Conservation (phyloP, 2,888 invertebrate species). For the Drosophila monieri region DNA sequence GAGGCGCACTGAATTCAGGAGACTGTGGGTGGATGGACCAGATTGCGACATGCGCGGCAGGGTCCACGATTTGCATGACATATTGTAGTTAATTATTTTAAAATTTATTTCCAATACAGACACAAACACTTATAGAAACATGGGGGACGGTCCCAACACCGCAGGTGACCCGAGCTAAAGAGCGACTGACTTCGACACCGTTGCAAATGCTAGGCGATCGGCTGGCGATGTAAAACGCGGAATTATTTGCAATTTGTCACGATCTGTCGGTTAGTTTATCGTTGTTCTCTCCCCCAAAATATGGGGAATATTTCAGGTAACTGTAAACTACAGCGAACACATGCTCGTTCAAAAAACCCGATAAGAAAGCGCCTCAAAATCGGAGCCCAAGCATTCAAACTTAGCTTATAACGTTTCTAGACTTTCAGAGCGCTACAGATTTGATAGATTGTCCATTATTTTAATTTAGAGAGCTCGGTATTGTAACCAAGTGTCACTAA, state of each 20-base stretch:
- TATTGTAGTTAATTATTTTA: constrained; percentile 31
- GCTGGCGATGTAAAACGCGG: constrained; percentile 28
- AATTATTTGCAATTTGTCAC: constrained; percentile 65
- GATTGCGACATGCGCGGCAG: constrained; percentile 26
- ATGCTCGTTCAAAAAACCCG: constrained; percentile 27
- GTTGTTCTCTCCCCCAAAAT: constrained; percentile 14
- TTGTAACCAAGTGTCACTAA: too few relatives aligned
- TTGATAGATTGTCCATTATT: background rate
- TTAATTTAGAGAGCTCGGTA: background rate
- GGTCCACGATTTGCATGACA: constrained; percentile 62
- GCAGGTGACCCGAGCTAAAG: constrained; percentile 3
- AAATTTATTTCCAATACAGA: background rate
- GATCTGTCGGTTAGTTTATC: constrained; percentile 43
- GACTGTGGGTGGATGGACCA: constrained; percentile 7
- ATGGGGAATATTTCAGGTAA: constrained; percentile 47
- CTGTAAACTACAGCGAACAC: constrained; percentile 25
- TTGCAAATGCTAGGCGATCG: constrained; percentile 6
- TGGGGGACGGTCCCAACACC: background rate
- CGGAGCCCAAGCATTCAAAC: background rate
- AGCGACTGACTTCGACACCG: constrained; percentile 22
- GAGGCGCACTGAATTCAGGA: constrained; percentile 81
- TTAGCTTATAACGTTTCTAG: background rate
- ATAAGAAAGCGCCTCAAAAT: constrained; percentile 24
- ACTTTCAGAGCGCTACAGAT: background rate
- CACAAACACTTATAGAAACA: constrained; percentile 12